A percentile compares a stretch with the other conserved stretches of the same genome.
Conservation (phyloP, 2,888 invertebrate genomes). For the Temnothorax rugatulus region DNA sequence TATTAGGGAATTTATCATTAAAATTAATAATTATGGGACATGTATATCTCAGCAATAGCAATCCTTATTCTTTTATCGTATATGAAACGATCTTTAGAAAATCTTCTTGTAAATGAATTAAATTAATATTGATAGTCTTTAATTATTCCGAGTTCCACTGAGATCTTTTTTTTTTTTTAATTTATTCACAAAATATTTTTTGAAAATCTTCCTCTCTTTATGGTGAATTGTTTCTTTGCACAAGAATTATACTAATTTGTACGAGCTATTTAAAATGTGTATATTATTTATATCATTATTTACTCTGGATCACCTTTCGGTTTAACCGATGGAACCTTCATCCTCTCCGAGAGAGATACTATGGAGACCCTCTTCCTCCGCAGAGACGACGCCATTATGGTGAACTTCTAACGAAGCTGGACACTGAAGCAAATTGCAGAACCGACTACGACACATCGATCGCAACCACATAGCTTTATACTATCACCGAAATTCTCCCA, state of each 20-base stretch:
- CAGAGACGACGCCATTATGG: conserved; percentile 74
- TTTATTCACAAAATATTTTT: not conserved
- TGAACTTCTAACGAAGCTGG: not conserved
- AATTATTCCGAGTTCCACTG: not conserved
- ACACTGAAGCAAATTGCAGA: conserved; percentile 59
- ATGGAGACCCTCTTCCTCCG: conserved; percentile 79
- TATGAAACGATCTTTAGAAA: not conserved
- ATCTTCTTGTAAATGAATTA: not conserved
- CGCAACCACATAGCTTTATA: conserved; percentile 74
- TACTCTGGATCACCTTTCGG: conserved; percentile 78
- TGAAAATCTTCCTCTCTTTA: not conserved
- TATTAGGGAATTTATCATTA: not conserved
- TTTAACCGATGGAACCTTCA: conserved; percentile 78
- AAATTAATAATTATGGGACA: not conserved
- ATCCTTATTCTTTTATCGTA: not conserved
- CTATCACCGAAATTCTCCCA: conserved; percentile 76
- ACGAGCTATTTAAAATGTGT: not conserved
- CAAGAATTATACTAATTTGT: not conserved
- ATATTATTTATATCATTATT: not conserved
- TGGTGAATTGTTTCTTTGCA: not conserved
- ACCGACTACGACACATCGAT: conserved; percentile 75
- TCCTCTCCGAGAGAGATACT: conserved; percentile 81
- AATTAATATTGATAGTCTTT: not conserved
- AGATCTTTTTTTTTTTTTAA: not conserved
- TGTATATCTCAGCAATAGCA: not conserved